Conservation (phyloP, 2,797 vertebrate genomes). For the Sebastes taczanowskii region DNA sequence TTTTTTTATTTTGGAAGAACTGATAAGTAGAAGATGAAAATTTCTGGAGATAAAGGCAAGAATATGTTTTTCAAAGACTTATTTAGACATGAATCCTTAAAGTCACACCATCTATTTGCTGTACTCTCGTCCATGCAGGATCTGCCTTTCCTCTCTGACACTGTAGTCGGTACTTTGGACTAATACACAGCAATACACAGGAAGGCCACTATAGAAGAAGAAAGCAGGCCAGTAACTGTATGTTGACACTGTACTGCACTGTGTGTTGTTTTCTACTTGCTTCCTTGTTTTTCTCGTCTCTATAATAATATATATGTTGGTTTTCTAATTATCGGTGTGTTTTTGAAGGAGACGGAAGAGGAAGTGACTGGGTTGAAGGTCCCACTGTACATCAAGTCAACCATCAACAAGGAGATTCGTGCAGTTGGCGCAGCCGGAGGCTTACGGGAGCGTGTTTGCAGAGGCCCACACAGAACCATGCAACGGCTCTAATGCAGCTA, state of each 20-base stretch:
- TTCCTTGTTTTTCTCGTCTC: background rate
- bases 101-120: too few species aligned
- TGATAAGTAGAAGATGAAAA: background rate
- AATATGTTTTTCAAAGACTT: constrained; percentile 1
- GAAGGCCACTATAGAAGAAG: background rate
- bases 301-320: background rate
- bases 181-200: background rate
- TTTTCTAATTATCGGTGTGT: background rate
- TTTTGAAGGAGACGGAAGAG: background rate
- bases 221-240: background rate
- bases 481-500: too few species aligned
- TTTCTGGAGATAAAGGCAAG: background rate
- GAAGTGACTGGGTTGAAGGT: background rate
- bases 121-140: too few species aligned
- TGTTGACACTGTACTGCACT: background rate
- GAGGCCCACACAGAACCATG: too few species aligned
- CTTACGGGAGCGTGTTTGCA: too few species aligned
- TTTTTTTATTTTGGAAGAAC: background rate
- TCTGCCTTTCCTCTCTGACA: too few species aligned
- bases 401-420: too few species aligned
- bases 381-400: too few species aligned
- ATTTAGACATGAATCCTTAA: background rate
- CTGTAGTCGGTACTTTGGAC: background rate
- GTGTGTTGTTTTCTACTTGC: background rate
- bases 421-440: too few species aligned